These are phyloP conservation scores for Barypeithes pellucidus DNA, from an alignment of 2,888 invertebrate genomes.

Conservation along the genomic window DNA sequence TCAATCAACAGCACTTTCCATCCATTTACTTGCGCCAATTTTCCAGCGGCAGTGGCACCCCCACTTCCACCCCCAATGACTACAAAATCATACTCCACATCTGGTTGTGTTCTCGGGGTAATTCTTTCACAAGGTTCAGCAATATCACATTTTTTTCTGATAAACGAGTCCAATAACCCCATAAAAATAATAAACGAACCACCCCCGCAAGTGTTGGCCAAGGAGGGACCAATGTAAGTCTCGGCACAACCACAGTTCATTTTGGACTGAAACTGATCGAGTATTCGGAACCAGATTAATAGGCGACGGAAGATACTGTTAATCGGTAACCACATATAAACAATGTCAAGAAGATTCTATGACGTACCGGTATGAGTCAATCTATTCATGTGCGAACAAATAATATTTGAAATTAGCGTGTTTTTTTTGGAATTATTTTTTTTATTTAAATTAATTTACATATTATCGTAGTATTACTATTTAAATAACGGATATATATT, in stretches of 20 bases:
- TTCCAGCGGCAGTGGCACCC: conserved; percentile 77
- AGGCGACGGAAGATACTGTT: conserved; percentile 33
- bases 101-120: conserved; percentile 68
- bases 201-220: conserved; percentile 74
- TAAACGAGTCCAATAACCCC: conserved; percentile 77
- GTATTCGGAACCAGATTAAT: conserved; percentile 28
- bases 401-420: too few species aligned
- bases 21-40: conserved; percentile 77
- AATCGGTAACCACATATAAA: conserved; percentile 18
- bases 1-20: conserved; percentile 83
- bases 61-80: conserved; percentile 80
- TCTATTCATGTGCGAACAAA: too few species aligned
- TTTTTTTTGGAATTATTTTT: too few species aligned
- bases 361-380: too few species aligned
- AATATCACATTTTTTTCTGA: conserved; percentile 75
- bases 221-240: conserved; percentile 72
- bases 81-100: conserved; percentile 78
- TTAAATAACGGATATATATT: too few species aligned
- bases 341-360: conserved; percentile 1
- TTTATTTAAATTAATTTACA: too few species aligned
- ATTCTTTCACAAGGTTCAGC: conserved; percentile 77
- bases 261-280: conserved; percentile 26
- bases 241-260: conserved; percentile 73
- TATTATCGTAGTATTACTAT: too few species aligned
- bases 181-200: conserved; percentile 78